Percentiles rank a stretch among this genome's conserved stretches.
Evolutionary conservation across 2,888 invertebrate species (phyloP).

Genomic region (Cantharis nigra): DNA sequence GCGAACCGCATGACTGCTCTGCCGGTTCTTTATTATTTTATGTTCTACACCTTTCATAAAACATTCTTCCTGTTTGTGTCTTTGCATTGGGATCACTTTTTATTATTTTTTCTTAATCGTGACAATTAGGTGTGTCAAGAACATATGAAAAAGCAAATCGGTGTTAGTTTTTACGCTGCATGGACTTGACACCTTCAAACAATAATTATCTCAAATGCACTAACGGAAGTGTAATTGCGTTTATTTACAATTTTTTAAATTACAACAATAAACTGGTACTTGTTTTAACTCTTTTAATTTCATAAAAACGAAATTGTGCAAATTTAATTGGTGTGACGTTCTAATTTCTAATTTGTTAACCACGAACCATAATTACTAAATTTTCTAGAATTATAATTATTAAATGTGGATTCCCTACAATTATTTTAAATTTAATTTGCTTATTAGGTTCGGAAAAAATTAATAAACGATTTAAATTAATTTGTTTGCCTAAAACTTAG

Average conservation of each 20-base stretch:
- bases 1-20: not conserved
- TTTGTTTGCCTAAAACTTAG: not conserved
- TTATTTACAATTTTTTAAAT: not conserved
- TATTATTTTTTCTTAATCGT: not conserved
- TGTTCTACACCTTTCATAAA: not conserved
- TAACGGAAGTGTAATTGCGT: not conserved
- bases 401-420: not conserved
- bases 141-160: not conserved
- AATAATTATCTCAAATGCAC: not conserved
- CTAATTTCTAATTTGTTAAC: not conserved
- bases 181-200: not conserved
- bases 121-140: not conserved
- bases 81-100: not conserved
- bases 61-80: not conserved
- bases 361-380: not conserved
- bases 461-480: not conserved
- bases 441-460: not conserved
- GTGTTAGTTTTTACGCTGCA: not conserved
- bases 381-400: not conserved
- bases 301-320: not conserved
- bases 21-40: not conserved
- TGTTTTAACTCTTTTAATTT: not conserved
- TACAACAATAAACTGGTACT: not conserved
- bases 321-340: not conserved
- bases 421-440: not conserved